Conservation (phyloP, 2,888 invertebrate genomes). For the Lysandra coridon region DNA sequence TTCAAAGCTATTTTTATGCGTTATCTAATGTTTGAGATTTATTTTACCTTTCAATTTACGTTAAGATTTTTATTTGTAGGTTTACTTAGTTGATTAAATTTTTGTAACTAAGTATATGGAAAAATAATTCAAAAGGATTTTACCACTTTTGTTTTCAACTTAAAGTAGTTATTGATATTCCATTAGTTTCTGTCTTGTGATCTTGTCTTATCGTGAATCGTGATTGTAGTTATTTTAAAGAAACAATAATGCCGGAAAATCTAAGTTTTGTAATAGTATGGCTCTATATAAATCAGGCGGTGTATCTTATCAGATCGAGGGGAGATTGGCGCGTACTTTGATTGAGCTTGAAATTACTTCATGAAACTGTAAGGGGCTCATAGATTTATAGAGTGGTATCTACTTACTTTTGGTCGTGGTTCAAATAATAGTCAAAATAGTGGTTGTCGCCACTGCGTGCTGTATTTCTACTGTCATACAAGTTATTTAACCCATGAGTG, state of each 20-base stretch:
- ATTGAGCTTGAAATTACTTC: background rate
- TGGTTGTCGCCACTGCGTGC: too few relatives aligned
- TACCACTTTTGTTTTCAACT: background rate
- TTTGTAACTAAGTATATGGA: background rate
- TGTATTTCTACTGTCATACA: too few relatives aligned
- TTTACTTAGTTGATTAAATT: conserved; percentile 31
- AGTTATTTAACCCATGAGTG: too few relatives aligned
- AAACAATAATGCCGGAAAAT: too few relatives aligned
- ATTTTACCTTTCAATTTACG: conserved; percentile 36
- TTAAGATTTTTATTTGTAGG: background rate
- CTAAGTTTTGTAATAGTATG: background rate
- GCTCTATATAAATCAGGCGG: background rate
- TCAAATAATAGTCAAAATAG: too few relatives aligned
- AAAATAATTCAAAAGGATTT: background rate
- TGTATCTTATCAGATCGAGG: background rate
- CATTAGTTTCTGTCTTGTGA: too few relatives aligned
- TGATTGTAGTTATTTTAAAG: too few relatives aligned
- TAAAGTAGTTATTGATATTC: too few relatives aligned
- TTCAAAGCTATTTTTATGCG: conserved; percentile 38
- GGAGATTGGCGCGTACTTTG: background rate
- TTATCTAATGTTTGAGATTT: conserved; percentile 37
- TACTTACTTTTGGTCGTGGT: background rate
- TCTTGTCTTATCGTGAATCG: too few relatives aligned
- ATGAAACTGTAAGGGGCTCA: background rate
- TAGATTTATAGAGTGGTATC: background rate